These are phyloP conservation scores for Steromphala cineraria DNA, from an alignment of 2,888 invertebrate genomes.

Conservation along the genomic window DNA sequence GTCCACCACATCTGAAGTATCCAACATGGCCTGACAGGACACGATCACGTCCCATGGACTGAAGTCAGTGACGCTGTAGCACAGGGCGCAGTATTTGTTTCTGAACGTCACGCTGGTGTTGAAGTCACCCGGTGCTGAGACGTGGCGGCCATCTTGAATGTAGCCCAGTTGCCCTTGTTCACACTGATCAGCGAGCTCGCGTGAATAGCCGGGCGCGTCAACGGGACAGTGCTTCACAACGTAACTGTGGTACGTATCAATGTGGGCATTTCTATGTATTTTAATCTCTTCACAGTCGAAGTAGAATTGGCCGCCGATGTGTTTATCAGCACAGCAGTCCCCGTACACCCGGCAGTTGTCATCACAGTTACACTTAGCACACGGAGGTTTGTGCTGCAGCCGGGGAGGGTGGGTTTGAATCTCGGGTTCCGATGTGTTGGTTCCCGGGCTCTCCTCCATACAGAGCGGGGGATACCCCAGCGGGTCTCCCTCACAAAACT, in stretches of 20 bases:
- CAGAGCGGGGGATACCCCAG: too few relatives aligned
- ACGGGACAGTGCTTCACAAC: neutral
- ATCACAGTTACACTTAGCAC: neutral
- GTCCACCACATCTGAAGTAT: too few relatives aligned
- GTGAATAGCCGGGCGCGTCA: neutral
- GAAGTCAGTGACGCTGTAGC: neutral
- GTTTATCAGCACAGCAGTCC: neutral
- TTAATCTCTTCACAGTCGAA: neutral
- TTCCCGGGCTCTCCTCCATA: too few relatives aligned
- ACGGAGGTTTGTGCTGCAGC: neutral
- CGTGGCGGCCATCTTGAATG: neutral
- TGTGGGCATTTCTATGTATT: neutral
- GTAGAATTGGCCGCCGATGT: neutral
- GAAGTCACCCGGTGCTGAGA: neutral
- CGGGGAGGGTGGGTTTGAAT: too few relatives aligned
- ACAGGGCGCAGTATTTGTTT: neutral
- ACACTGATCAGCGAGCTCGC: neutral
- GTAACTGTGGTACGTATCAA: neutral
- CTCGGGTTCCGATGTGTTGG: too few relatives aligned
- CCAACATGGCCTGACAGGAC: neutral
- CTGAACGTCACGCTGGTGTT: neutral
- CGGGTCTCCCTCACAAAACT: too few relatives aligned
- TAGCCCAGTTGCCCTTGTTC: neutral
- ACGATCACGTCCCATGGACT: neutral
- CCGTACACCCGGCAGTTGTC: neutral